phyloP scores from a whole-genome alignment of 2,888 invertebrate genomes.

The Agriopis marginaria region DNA sequence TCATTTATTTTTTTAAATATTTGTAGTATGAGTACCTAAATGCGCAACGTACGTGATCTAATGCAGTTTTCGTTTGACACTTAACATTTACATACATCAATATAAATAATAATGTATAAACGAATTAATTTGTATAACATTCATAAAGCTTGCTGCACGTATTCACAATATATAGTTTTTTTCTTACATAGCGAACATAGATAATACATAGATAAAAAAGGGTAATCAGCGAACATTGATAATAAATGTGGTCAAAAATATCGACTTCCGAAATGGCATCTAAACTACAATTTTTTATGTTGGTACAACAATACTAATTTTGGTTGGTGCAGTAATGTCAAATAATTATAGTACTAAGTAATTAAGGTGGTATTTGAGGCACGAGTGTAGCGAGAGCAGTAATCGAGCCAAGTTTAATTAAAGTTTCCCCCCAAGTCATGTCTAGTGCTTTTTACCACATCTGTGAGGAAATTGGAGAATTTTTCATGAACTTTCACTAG shows the following conservation, averaged over 20 bases:
- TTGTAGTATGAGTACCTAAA: constrained; percentile 65
- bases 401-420: too few relatives aligned
- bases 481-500: too few relatives aligned
- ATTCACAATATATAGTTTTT: constrained; percentile 54
- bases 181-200: constrained; percentile 55
- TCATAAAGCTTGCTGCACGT: constrained; percentile 73
- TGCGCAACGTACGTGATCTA: constrained; percentile 62
- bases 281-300: neutral
- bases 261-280: neutral
- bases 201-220: too few relatives aligned
- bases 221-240: constrained; percentile 50
- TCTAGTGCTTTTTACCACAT: too few relatives aligned
- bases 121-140: constrained; percentile 68
- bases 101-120: constrained; percentile 64
- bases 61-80: constrained; percentile 66
- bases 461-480: too few relatives aligned
- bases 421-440: too few relatives aligned
- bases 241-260: neutral
- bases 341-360: neutral
- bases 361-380: too few relatives aligned
- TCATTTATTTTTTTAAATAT: constrained; percentile 50
- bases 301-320: neutral
- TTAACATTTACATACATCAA: constrained; percentile 57
- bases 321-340: neutral
- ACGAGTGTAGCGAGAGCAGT: too few relatives aligned